Percentiles rank a stretch among this genome's conserved stretches.
These are phyloP conservation scores for Cacoxenus indagator DNA, from an alignment of 2,888 invertebrate genomes.

Conservation along the genomic window DNA sequence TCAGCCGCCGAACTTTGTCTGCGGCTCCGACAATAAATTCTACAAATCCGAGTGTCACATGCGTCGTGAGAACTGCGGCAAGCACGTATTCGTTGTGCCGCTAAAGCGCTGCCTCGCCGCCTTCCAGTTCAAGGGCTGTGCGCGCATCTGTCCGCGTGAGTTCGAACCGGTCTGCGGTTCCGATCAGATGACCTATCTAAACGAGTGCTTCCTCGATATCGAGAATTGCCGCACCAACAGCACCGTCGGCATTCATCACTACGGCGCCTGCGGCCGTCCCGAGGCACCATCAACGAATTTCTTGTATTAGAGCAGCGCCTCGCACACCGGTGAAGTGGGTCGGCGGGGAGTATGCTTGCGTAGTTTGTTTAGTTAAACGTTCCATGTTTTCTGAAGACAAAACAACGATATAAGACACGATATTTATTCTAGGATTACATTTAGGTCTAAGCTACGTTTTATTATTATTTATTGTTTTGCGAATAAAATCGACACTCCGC, in stretches of 20 bases:
- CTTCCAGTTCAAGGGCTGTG: slow-evolving; percentile 89
- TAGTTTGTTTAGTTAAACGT: slow-evolving; percentile 16
- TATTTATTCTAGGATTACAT: slow-evolving; percentile 49
- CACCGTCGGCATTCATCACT: slow-evolving; percentile 82
- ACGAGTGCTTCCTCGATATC: slow-evolving; percentile 91
- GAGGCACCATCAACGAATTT: slow-evolving; percentile 90
- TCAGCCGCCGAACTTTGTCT: slow-evolving; percentile 82
- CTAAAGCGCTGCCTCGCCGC: slow-evolving; percentile 87
- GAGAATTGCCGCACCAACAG: slow-evolving; percentile 88
- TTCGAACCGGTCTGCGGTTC: slow-evolving; percentile 95
- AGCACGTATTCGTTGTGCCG: slow-evolving; percentile 92
- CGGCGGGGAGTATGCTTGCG: neutral
- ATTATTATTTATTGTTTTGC: slow-evolving; percentile 62
- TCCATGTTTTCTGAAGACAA: slow-evolving; percentile 10
- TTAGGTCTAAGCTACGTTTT: slow-evolving; percentile 54
- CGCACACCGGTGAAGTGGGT: neutral
- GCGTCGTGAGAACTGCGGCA: slow-evolving; percentile 92
- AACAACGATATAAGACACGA: neutral
- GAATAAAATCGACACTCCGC: slow-evolving; percentile 38
- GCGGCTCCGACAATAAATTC: slow-evolving; percentile 91
- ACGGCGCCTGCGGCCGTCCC: slow-evolving; percentile 89
- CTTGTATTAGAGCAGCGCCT: slow-evolving; percentile 75
- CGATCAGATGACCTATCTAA: slow-evolving; percentile 92
- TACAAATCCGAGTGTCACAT: slow-evolving; percentile 92
- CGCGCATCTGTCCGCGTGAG: slow-evolving; percentile 86